Percentiles rank a stretch among this genome's conserved stretches.
phyloP scores from a whole-genome alignment of 1,140 invertebrate genomes.

The Philaenus spumarius region DNA sequence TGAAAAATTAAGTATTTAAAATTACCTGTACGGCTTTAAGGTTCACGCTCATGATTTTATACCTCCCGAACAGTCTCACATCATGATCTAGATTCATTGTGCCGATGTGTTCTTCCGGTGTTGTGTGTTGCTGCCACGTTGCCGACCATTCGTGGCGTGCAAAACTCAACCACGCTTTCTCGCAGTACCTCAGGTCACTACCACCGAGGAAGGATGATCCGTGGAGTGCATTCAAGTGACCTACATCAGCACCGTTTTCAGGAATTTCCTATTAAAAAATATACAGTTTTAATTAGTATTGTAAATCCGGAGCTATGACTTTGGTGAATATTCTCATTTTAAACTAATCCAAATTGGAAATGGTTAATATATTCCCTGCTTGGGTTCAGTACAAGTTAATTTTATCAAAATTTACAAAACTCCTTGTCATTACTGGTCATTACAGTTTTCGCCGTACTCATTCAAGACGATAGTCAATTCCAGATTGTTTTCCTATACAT shows the following conservation, averaged over 20 bases:
- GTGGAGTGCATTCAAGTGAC: constrained; percentile 72
- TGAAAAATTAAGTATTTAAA: neutral
- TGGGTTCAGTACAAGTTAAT: neutral
- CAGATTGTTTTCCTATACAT: too few relatives aligned
- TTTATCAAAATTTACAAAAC: neutral
- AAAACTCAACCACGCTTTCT: constrained; percentile 23
- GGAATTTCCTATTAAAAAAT: constrained; percentile 68
- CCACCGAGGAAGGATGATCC: constrained; percentile 51
- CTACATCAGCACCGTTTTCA: constrained; percentile 83
- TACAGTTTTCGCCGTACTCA: too few relatives aligned
- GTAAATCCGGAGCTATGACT: too few relatives aligned
- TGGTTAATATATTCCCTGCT: neutral
- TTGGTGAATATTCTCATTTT: too few relatives aligned
- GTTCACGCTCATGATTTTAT: constrained; percentile 46
- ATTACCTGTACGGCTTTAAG: constrained; percentile 51
- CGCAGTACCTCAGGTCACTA: constrained; percentile 36
- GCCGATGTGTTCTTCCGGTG: constrained; percentile 47
- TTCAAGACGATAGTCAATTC: too few relatives aligned
- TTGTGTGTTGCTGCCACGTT: constrained; percentile 30
- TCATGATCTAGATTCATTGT: constrained; percentile 50
- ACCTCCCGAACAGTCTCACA: constrained; percentile 46
- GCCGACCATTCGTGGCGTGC: constrained; percentile 36
- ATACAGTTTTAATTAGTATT: too few relatives aligned
- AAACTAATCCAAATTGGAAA: too few relatives aligned
- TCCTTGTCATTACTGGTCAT: too few relatives aligned